phyloP scores from a whole-genome alignment of 2,888 invertebrate genomes.

The Dione vanillae region DNA sequence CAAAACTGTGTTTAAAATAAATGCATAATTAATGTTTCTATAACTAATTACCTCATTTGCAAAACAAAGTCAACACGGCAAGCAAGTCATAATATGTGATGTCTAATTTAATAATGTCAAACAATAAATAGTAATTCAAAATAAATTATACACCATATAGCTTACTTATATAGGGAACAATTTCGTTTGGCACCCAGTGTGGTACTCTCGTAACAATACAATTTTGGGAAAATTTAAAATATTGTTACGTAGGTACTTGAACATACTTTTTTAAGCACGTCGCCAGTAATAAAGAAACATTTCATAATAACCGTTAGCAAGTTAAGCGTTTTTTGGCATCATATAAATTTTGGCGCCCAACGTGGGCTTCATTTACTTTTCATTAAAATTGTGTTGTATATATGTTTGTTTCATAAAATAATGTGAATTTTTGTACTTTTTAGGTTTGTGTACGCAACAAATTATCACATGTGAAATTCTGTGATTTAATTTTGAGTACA shows the following conservation, averaged over 20 bases:
- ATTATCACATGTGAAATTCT: background rate
- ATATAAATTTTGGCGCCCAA: constrained; percentile 19
- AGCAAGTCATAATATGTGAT: constrained; percentile 15
- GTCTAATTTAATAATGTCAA: constrained; percentile 7
- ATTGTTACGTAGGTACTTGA: constrained; percentile 7
- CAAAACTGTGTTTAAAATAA: background rate
- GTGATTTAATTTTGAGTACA: too few species aligned
- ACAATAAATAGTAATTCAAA: background rate
- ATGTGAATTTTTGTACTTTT: background rate
- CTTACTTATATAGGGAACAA: background rate
- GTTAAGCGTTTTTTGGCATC: background rate
- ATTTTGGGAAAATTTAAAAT: constrained; percentile 13
- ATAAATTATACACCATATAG: background rate
- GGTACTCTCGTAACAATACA: constrained; percentile 5
- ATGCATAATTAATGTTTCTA: constrained; percentile 23
- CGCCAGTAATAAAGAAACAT: constrained; percentile 10
- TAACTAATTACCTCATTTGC: constrained; percentile 28
- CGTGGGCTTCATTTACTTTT: constrained; percentile 14
- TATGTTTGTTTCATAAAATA: background rate
- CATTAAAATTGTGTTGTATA: background rate
- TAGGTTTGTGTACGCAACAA: background rate
- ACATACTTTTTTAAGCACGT: constrained; percentile 16
- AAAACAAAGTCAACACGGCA: background rate
- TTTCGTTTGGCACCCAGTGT: background rate
- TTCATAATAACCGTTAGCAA: constrained; percentile 19